These are phyloP conservation scores for Echiichthys vipera DNA, from an alignment of 2,797 vertebrate genomes.

Conservation along the genomic window DNA sequence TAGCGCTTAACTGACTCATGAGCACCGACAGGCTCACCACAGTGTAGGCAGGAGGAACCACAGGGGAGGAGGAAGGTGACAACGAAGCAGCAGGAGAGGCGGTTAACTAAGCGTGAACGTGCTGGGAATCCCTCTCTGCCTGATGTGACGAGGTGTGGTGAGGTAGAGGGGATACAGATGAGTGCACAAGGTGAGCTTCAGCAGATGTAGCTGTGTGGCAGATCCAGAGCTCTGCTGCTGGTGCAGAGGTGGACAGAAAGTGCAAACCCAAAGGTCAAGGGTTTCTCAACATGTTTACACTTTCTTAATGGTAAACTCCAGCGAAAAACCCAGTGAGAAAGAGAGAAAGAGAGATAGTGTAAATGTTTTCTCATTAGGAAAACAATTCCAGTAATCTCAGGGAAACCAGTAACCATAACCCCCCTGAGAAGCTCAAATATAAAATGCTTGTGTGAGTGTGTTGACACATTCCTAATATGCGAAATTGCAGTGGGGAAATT, in stretches of 20 bases:
- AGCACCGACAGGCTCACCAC: conserved; percentile 44
- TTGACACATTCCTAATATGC: background rate
- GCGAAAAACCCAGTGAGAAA: conserved; percentile 64
- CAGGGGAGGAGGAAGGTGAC: conserved; percentile 50
- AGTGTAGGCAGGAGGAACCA: conserved; percentile 59
- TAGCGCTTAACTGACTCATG: conserved; percentile 59
- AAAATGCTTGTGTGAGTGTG: background rate
- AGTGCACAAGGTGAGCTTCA: conserved; percentile 13
- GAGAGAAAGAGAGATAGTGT: conserved; percentile 12
- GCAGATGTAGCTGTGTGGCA: conserved; percentile 12
- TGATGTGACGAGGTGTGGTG: conserved; percentile 56
- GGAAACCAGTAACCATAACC: conserved; percentile 30
- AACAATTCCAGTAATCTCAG: conserved; percentile 38
- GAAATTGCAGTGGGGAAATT: background rate
- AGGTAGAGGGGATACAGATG: conserved; percentile 43
- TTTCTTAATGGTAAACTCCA: conserved; percentile 46
- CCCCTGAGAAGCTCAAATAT: background rate
- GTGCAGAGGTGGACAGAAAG: conserved; percentile 69
- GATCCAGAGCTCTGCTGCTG: conserved; percentile 31
- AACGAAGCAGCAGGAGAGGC: background rate
- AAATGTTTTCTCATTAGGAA: conserved; percentile 4
- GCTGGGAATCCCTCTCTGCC: conserved; percentile 73
- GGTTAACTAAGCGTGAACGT: conserved; percentile 22
- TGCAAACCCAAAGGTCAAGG: conserved; percentile 69
- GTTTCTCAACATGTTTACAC: conserved; percentile 38